These are phyloP conservation scores for Nomia melanderi DNA, from an alignment of 1,140 invertebrate genomes.

Conservation along the genomic window DNA sequence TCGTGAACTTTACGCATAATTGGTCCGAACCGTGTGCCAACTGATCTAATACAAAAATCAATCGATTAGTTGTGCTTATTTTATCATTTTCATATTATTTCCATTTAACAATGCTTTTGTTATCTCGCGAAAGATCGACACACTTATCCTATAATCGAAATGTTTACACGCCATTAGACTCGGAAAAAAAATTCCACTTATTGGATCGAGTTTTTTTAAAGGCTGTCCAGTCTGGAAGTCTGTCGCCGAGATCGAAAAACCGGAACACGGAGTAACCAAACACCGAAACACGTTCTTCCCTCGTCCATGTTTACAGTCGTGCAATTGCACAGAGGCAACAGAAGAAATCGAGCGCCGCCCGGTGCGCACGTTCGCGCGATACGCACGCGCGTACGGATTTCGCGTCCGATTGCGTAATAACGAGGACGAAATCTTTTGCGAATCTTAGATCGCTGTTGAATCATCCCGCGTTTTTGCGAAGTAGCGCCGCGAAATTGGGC, in stretches of 20 bases:
- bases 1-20: neutral
- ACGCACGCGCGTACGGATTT: conserved; percentile 32
- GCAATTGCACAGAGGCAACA: neutral
- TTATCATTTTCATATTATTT: too few species aligned
- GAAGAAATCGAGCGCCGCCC: conserved; percentile 4
- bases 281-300: conserved; percentile 15
- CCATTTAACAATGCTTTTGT: too few species aligned
- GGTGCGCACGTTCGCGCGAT: conserved; percentile 27
- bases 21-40: neutral
- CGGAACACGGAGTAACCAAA: conserved; percentile 23
- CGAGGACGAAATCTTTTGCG: conserved; percentile 17
- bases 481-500: conserved; percentile 35
- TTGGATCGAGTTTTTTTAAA: too few species aligned
- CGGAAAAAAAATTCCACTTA: too few species aligned
- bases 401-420: conserved; percentile 55
- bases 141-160: too few species aligned
- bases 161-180: too few species aligned
- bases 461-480: conserved; percentile 36
- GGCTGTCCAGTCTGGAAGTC: too few species aligned
- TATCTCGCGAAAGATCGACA: too few species aligned
- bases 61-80: too few species aligned
- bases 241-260: neutral
- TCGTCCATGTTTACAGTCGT: conserved; percentile 34
- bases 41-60: too few species aligned
- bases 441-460: conserved; percentile 36